phyloP scores from a whole-genome alignment of 2,888 invertebrate genomes.

The Drosophila mimetica region DNA sequence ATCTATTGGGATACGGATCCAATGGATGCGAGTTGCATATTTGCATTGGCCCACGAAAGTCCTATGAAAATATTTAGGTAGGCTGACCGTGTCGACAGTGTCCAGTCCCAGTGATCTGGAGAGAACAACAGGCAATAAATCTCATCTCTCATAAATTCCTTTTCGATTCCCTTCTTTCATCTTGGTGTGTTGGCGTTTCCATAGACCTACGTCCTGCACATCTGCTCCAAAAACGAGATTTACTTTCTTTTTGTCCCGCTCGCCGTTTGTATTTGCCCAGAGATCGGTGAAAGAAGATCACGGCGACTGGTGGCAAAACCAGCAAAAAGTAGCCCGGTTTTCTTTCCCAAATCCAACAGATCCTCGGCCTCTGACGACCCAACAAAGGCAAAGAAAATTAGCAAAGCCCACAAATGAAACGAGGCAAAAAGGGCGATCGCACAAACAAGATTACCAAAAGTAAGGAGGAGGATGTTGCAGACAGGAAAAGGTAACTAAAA shows the following conservation, averaged over 20 bases:
- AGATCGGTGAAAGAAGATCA: conserved; percentile 63
- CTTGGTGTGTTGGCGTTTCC: conserved; percentile 41
- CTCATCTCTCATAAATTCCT: conserved; percentile 8
- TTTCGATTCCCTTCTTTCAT: not conserved
- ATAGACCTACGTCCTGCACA: conserved; percentile 54
- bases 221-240: conserved; percentile 76
- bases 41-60: conserved; percentile 60
- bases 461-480: conserved; percentile 34
- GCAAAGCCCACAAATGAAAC: conserved; percentile 61
- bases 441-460: conserved; percentile 70
- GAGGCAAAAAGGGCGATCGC: conserved; percentile 66
- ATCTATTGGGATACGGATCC: conserved; percentile 44
- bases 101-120: conserved; percentile 51
- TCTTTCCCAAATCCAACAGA: conserved; percentile 6
- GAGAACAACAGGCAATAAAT: conserved; percentile 41
- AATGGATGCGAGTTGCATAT: conserved; percentile 34
- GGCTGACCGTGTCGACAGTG: conserved; percentile 65
- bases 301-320: conserved; percentile 60
- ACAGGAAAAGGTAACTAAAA: conserved; percentile 30
- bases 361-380: conserved; percentile 4
- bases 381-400: conserved; percentile 72
- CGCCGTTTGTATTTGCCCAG: conserved; percentile 40
- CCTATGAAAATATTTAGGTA: conserved; percentile 73
- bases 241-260: conserved; percentile 69
- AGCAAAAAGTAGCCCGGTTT: conserved; percentile 30